Evolutionary conservation across 2,797 vertebrate genomes (phyloP), one percentile per base, ranked within the genome.

Genomic region (Odontamblyopus rebecca): DNA sequence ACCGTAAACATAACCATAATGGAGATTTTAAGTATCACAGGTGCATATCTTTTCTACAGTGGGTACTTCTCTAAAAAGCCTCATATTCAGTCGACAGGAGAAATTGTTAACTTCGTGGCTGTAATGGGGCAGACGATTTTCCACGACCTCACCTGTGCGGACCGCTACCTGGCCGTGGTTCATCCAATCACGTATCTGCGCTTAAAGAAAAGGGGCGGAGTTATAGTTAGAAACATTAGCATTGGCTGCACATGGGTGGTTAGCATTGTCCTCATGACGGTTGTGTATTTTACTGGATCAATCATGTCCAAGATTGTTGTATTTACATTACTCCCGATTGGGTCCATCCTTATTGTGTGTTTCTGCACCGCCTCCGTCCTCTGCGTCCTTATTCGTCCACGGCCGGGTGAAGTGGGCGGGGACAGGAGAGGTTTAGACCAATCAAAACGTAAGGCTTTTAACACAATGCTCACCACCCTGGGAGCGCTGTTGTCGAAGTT

Each of bases 281-380:
- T 15, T 61, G 13, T 0, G 9, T 18, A 16, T 61, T 30, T 29
- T 12, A 4, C 41, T 6, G 57, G 15, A 44, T 13, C 11, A 41
- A 9, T 4, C n/a, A 30, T 0, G 6, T 64, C 4, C 4, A 60
- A 38, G 11, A 11, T 15, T 8, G 53, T 0, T 29, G 3, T 0
- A 57, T 6, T 1, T 3, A 15, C 35, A 11, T 13, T 61, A 5
- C 27, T 1, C 6, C 5, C 30, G 0, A 4, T 2, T 6, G 1
- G 19, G 0, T 23, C 69, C 4, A 9, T 72, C 13, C 0, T 19
- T 4, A 0, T 54, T 0, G 11, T 70, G 0, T 79, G 70, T 0
- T 81, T 77, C 72, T 79, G 62, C n/a, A 70, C 63, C n/a, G 3
- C 70, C 2, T 78, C 50, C 12, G 68, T 75, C 26, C 70, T 81